Percentiles rank a stretch among this genome's conserved stretches.
These are phyloP conservation scores for Glaucomys volans DNA, from an alignment of 2,113 vertebrate genomes.

Conservation along the genomic window DNA sequence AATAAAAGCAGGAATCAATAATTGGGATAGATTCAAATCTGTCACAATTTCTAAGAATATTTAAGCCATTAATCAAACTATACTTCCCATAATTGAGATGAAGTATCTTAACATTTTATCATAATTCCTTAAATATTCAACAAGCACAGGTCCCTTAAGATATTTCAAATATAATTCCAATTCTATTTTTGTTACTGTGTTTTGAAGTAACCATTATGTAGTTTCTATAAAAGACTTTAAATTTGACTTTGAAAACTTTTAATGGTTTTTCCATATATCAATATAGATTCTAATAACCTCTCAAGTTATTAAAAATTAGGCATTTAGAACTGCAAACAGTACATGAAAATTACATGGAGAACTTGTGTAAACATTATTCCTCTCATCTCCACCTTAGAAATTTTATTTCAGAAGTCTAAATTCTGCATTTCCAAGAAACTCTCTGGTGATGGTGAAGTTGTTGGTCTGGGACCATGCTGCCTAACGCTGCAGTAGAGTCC, in stretches of 20 bases:
- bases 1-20: too few relatives aligned
- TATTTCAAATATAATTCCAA: slow-evolving; percentile 13
- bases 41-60: slow-evolving; percentile 27
- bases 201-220: background rate
- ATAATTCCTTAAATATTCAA: background rate
- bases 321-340: background rate
- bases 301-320: background rate
- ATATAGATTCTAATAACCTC: background rate
- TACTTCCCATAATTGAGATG: background rate
- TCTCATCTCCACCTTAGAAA: background rate
- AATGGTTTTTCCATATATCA: background rate
- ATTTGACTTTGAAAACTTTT: background rate
- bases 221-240: background rate
- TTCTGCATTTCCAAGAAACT: background rate
- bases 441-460: too few relatives aligned
- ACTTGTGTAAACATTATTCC: background rate
- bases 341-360: background rate
- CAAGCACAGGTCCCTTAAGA: background rate
- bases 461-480: background rate
- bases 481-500: background rate
- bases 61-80: background rate
- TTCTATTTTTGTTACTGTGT: background rate
- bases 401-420: background rate
- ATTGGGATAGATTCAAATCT: too few relatives aligned
- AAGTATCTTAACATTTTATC: background rate